Evolutionary conservation across 2,797 vertebrate genomes (phyloP), one percentile per base, ranked within the genome.

Genomic region (Neopelma chrysocephalum): DNA sequence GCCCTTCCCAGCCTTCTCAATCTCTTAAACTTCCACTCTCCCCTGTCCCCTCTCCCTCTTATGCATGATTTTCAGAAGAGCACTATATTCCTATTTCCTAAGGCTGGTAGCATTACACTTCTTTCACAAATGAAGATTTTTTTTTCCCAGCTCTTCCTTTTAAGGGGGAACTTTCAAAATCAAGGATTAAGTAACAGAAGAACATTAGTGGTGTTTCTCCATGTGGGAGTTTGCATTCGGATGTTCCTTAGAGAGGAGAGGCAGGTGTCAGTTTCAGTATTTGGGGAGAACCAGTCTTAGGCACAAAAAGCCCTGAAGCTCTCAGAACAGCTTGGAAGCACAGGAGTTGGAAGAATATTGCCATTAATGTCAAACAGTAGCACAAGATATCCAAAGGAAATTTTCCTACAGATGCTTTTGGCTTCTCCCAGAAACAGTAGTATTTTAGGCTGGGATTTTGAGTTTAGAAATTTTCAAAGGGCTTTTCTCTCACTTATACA

Each of bases 171-270:
- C 27, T 84, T 65, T 87, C 21, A 34, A 65, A 82, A 10, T 36
- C 8, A 5, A 54, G 27, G 29, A 54, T 69, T 89, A 65, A 69
- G 62, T 90, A 61, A 3, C 1, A 6, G 5, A 62, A 80, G n/a
- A 83, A 78, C 13, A 38, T 58, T 32, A 57, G 73, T 9, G 8
- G 9, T 10, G 10, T 38, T 82, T 70, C 29, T 54, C 6, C 32
- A 31, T 23, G 21, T 1, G 1, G 14, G 19, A 65, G 3, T 50
- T 34, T 22, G 17, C 1, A 4, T 68, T 53, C 60, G 14, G 2
- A 11, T 1, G 0, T 48, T 87, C 38, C 26, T n/a, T 29, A 82
- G 38, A 23, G 5, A 1, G 4, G 13, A 9, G 11, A 15, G 50
- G 20, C 7, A 53, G 38, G 51, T 53, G 38, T 32, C 5, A 5